Evolutionary conservation across 2,888 invertebrate genomes (phyloP).

Genomic region (Acanthococcus lagerstroemiae): DNA sequence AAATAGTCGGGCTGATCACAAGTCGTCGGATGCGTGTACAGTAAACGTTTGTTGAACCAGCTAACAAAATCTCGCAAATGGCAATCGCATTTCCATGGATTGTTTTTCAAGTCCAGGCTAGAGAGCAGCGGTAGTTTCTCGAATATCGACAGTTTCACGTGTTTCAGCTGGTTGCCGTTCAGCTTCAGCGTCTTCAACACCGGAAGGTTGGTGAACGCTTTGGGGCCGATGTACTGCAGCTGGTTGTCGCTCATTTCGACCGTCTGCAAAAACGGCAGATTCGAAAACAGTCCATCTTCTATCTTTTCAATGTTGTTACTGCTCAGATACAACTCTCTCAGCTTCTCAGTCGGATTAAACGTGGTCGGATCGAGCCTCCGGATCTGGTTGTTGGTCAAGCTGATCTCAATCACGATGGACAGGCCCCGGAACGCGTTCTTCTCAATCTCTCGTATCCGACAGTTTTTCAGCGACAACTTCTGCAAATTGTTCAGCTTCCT

Average conservation of each 20-base stretch:
- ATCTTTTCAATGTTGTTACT: conserved; percentile 63
- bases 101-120: conserved; percentile 66
- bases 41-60: conserved; percentile 53
- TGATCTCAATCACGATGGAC: conserved; percentile 50
- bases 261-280: conserved; percentile 61
- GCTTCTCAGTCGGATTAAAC: conserved; percentile 58
- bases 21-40: conserved; percentile 63
- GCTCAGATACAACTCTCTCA: conserved; percentile 62
- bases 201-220: conserved; percentile 60
- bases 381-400: conserved; percentile 61
- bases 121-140: conserved; percentile 49
- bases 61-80: conserved; percentile 62
- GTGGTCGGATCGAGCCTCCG: conserved; percentile 45
- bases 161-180: conserved; percentile 53
- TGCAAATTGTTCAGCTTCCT: conserved; percentile 68
- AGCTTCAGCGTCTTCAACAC: conserved; percentile 58
- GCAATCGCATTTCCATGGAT: conserved; percentile 85
- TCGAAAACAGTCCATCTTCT: conserved; percentile 64
- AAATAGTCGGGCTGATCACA: conserved; percentile 61
- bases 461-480: conserved; percentile 64
- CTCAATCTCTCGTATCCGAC: conserved; percentile 61
- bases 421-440: conserved; percentile 65
- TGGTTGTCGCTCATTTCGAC: conserved; percentile 68
- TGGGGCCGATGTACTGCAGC: conserved; percentile 56
- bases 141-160: conserved; percentile 49